Evolutionary conservation across 2,113 vertebrate genomes (phyloP).

Genomic region (Hippocampus barbouri): DNA sequence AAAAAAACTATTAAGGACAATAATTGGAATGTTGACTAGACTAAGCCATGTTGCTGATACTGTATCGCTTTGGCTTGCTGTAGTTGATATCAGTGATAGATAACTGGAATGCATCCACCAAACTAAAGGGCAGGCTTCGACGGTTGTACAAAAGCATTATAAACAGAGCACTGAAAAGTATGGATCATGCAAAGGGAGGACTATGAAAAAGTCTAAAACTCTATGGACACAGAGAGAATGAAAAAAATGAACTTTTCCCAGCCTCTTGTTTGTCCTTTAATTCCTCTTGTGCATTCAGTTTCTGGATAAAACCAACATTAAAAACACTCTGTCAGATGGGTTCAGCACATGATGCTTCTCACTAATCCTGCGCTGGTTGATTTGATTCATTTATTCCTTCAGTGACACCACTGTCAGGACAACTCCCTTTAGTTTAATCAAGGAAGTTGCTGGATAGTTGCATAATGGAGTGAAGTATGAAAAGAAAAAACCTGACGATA

Average conservation of each 20-base stretch:
- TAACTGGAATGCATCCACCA: too few species aligned
- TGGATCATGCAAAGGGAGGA: not conserved
- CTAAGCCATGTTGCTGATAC: too few species aligned
- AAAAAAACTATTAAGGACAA: too few species aligned
- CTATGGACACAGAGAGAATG: conserved; percentile 2
- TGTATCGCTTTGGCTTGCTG: not conserved
- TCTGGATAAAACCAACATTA: conserved; percentile 17
- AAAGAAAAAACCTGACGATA: conserved; percentile 19
- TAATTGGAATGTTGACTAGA: too few species aligned
- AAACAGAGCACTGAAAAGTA: not conserved
- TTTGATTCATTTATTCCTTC: conserved; percentile 42
- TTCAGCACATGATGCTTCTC: conserved; percentile 38
- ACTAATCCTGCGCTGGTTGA: conserved; percentile 32
- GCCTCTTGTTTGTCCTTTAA: conserved; percentile 21
- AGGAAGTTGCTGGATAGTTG: conserved; percentile 28
- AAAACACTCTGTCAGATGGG: conserved; percentile 12
- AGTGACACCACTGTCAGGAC: conserved; percentile 33
- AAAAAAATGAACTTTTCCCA: conserved; percentile 14
- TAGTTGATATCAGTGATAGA: not conserved
- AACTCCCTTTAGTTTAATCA: conserved; percentile 7
- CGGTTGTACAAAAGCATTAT: not conserved
- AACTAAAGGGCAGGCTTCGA: not conserved
- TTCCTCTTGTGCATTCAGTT: conserved; percentile 14
- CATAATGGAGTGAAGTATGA: conserved; percentile 33
- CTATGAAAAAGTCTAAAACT: not conserved